These are phyloP conservation scores for Anas flavirostris DNA, from an alignment of 2,797 vertebrate species.

Conservation along the genomic window DNA sequence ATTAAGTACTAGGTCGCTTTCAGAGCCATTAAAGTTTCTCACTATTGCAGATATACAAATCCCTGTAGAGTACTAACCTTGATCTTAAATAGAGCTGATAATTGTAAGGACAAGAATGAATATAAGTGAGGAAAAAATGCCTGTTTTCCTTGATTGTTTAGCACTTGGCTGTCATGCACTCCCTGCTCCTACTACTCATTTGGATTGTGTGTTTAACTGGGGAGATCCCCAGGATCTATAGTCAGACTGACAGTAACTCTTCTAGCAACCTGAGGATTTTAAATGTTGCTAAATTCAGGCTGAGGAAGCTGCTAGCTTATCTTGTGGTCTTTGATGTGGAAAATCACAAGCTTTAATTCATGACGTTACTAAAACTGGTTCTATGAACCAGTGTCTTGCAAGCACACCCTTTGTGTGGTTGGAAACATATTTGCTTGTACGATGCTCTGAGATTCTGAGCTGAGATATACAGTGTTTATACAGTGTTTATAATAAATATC, in stretches of 20 bases:
- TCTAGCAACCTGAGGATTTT: neutral
- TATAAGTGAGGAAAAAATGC: neutral
- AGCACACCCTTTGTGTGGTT: neutral
- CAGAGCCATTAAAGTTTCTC: neutral
- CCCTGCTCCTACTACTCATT: neutral
- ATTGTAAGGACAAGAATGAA: constrained; percentile 7
- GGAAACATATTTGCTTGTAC: neutral
- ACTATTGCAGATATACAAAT: neutral
- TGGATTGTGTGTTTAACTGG: neutral
- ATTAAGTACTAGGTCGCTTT: constrained; percentile 20
- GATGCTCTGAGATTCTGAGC: neutral
- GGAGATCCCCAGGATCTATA: rapidly evolving
- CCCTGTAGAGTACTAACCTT: neutral
- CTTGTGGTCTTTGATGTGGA: neutral
- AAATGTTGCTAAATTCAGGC: neutral
- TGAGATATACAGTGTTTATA: neutral
- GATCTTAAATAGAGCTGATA: constrained; percentile 25
- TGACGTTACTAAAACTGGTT: neutral
- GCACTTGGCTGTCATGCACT: neutral
- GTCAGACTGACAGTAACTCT: neutral
- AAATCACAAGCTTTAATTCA: neutral
- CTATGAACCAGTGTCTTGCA: neutral
- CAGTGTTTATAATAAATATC: neutral
- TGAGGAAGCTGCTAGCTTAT: neutral
- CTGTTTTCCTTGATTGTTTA: neutral